These are phyloP conservation scores for Regulus satrapa DNA, from an alignment of 2,113 vertebrate genomes.

Conservation along the genomic window DNA sequence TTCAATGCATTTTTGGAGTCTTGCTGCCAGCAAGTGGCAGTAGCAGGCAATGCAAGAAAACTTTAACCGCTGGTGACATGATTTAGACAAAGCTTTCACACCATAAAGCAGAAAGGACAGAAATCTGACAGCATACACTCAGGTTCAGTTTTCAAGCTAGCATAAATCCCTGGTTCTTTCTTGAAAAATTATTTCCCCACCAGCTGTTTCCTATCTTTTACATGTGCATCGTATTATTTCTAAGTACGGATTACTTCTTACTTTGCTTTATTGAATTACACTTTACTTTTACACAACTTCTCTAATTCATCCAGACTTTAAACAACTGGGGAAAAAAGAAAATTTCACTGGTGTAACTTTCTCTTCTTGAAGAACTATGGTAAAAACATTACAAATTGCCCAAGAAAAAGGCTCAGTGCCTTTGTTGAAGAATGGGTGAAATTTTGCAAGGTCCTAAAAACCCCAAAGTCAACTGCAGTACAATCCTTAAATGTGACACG, in stretches of 20 bases:
- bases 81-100: background rate
- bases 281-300: background rate
- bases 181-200: background rate
- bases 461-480: background rate
- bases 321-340: background rate
- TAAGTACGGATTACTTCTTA: background rate
- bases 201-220: background rate
- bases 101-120: background rate
- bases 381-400: background rate
- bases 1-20: background rate
- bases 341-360: background rate
- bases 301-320: background rate
- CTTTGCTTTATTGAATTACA: background rate
- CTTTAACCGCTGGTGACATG: background rate
- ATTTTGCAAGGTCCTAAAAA: background rate
- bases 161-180: background rate
- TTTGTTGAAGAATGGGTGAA: background rate
- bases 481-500: background rate
- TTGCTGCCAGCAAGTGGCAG: conserved; percentile 29
- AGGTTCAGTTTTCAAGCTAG: background rate
- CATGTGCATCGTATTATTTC: background rate
- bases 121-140: background rate
- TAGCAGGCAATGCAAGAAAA: background rate
- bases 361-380: background rate
- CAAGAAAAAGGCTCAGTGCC: background rate